These are phyloP conservation scores for Drosophila leonis DNA, from an alignment of 2,888 invertebrate genomes.

Conservation along the genomic window DNA sequence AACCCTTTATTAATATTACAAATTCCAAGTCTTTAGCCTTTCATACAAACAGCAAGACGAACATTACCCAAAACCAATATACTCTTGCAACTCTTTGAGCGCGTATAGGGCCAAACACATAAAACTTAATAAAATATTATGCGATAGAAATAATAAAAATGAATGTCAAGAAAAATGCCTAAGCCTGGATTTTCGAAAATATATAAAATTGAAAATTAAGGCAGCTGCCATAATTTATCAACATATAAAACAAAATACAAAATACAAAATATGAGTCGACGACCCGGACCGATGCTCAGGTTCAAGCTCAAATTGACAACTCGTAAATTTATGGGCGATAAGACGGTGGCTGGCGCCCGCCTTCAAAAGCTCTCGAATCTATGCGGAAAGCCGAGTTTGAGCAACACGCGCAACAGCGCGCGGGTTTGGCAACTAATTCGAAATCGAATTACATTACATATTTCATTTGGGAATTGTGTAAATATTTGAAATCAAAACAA, in stretches of 20 bases:
- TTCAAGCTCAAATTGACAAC: constrained; percentile 67
- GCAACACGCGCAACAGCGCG: constrained; percentile 6
- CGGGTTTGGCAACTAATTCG: constrained; percentile 56
- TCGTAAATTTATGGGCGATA: constrained; percentile 68
- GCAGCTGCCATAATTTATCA: constrained; percentile 53
- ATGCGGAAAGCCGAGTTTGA: constrained; percentile 8
- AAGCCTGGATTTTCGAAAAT: constrained; percentile 10
- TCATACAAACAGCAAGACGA: neutral
- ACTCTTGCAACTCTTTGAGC: neutral
- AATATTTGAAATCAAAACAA: constrained; percentile 34
- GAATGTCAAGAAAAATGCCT: constrained; percentile 24
- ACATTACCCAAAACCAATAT: neutral
- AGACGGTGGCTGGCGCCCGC: constrained; percentile 24
- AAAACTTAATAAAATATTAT: constrained; percentile 59
- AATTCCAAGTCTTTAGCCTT: neutral
- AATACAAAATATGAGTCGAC: constrained; percentile 44
- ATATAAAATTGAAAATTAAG: constrained; percentile 46
- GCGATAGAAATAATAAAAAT: constrained; percentile 38
- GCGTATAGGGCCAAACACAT: neutral
- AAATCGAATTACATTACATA: constrained; percentile 64
- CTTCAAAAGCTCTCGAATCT: constrained; percentile 31
- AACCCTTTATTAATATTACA: neutral
- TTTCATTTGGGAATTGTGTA: constrained; percentile 68
- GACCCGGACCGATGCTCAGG: constrained; percentile 42
- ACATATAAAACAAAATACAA: constrained; percentile 13